phyloP scores from a whole-genome alignment of 2,797 vertebrate genomes.

The Cryptoblepharus egeriae region DNA sequence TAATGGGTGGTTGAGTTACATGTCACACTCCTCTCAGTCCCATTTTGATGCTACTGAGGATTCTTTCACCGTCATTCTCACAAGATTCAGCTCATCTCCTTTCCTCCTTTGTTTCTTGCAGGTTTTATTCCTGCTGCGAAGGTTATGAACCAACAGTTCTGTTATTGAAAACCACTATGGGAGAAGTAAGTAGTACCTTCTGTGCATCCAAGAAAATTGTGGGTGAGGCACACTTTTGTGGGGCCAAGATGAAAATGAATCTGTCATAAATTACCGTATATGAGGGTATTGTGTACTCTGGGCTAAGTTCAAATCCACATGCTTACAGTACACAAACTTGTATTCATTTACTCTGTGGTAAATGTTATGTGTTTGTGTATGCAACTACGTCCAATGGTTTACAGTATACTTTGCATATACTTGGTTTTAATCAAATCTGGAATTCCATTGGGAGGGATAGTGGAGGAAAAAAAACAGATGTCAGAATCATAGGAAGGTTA shows the following conservation, averaged over 20 bases:
- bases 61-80: not conserved
- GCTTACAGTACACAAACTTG: not conserved
- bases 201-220: not conserved
- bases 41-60: conserved; percentile 1
- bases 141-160: conserved; percentile 83
- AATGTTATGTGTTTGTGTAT: not conserved
- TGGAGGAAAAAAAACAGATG: not conserved
- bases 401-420: no score
- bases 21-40: not conserved
- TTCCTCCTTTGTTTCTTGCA: conserved; percentile 55
- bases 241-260: not conserved
- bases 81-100: conserved; percentile 27
- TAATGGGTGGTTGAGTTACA: not conserved
- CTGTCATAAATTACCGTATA: no score
- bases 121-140: conserved; percentile 85
- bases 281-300: not conserved
- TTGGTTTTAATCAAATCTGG: not conserved
- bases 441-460: not conserved
- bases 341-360: not conserved
- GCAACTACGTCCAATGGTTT: not conserved
- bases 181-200: conserved; percentile 77
- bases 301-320: not conserved
- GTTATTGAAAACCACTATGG: conserved; percentile 83
- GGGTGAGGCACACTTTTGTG: not conserved
- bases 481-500: not conserved